Evolutionary conservation across 2,797 vertebrate species (phyloP), one percentile per base, ranked within the genome.

Genomic region (Sebastes steindachneri): DNA sequence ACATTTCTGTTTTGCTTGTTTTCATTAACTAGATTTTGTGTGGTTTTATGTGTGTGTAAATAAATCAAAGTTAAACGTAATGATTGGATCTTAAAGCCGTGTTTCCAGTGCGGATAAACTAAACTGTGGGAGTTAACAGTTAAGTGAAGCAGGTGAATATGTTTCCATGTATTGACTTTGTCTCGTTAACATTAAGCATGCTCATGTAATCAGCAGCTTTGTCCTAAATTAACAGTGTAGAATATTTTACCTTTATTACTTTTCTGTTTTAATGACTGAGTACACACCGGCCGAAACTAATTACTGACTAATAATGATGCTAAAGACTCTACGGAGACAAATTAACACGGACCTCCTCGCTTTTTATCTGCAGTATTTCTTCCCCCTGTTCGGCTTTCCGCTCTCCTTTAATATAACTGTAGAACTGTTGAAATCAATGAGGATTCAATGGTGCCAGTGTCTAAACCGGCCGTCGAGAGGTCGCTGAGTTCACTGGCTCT

Each of bases 381-480:
- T 35, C n/a, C 9, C 21, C 66, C 29, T 31, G 12, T 25, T 35
- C 68, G 21, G 74, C 67, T 25, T 53, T 4, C 28, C 23, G 2
- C 77, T 69, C 45, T 11, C 1, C 67, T 67, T 64, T 59, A 29
- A 73, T 79, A 68, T 83, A 83, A 81, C 69, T 55, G 74, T 7
- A 11, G n/a, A 76, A 67, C 55, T 68, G 70, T 67, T 76, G 23
- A 71, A 83, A 85, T 89, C 77, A 17, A 76, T 78, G 79, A 68
- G 62, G 72, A 77, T 77, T 75, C 78, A 84, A 86, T 76, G 75
- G 35, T 73, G 75, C 73, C 81, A 70, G 85, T 54, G 72, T 79
- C 76, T 66, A 48, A 70, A 73, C 26, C 9, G 73, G 17, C 73
- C 59, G 9, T 11, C 0, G n/a, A 26, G 78, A 72, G 87, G 87